phyloP scores from a whole-genome alignment of 1,140 invertebrate species.

The Ceratina australensis region DNA sequence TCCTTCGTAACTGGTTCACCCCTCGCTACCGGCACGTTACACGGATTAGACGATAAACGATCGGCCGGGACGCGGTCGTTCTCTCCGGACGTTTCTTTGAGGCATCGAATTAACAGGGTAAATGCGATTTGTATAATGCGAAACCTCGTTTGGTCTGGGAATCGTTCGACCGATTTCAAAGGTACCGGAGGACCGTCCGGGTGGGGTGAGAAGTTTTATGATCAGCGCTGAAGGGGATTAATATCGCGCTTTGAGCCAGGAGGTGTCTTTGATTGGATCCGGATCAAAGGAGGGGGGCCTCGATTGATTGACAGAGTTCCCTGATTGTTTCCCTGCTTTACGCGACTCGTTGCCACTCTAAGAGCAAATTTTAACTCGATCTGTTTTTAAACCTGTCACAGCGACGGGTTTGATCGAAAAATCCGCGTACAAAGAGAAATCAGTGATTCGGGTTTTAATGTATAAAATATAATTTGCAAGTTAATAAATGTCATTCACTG shows the following conservation, averaged over 20 bases:
- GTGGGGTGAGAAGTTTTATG: not conserved
- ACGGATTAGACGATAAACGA: constrained; percentile 41
- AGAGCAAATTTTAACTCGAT: not conserved
- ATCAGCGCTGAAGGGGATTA: not conserved
- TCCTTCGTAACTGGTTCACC: constrained; percentile 9
- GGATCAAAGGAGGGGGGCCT: constrained; percentile 14
- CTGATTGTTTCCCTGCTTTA: constrained; percentile 9
- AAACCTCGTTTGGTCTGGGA: not conserved
- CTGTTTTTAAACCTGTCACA: too few species aligned
- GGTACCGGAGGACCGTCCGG: not conserved
- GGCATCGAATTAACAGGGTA: constrained; percentile 14
- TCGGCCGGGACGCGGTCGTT: not conserved
- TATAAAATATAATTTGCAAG: too few species aligned
- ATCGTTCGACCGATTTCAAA: not conserved
- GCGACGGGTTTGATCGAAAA: too few species aligned
- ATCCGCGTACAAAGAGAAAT: too few species aligned
- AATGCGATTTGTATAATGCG: constrained; percentile 37
- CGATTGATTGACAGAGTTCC: constrained; percentile 2
- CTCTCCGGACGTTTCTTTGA: not conserved
- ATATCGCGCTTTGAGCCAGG: not conserved
- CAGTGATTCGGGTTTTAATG: too few species aligned
- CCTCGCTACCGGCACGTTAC: constrained; percentile 1
- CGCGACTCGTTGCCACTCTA: not conserved
- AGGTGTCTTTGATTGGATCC: not conserved
- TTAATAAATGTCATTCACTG: too few species aligned